Percentiles rank a stretch among this genome's conserved stretches.
Conservation (phyloP, 2,888 invertebrate genomes). For the Cryptocheilus praepositus region DNA sequence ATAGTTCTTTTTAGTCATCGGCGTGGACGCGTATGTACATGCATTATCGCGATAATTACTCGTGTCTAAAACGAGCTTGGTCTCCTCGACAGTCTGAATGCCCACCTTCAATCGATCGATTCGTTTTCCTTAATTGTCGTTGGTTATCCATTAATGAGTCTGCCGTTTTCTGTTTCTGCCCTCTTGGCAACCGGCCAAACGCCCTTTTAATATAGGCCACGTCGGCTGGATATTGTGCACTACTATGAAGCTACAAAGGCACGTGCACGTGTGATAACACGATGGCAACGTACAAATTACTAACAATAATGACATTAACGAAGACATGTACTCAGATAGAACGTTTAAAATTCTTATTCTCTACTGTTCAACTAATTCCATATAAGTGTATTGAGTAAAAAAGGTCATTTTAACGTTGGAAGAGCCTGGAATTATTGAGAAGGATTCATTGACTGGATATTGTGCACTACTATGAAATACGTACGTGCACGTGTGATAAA, state of each 20-base stretch:
- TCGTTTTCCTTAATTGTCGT: slow-evolving; percentile 61
- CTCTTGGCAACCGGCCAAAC: slow-evolving; percentile 61
- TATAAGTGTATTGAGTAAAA: no score
- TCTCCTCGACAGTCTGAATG: slow-evolving; percentile 38
- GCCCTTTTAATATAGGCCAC: slow-evolving; percentile 63
- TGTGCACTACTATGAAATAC: slow-evolving; percentile 7
- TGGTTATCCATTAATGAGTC: slow-evolving; percentile 56
- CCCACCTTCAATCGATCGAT: slow-evolving; percentile 51
- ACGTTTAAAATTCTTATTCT: no score
- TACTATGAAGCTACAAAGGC: neutral
- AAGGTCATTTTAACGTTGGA: no score
- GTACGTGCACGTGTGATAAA: neutral
- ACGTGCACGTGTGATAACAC: neutral
- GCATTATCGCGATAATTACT: no score
- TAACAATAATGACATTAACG: no score
- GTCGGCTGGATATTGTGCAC: slow-evolving; percentile 40
- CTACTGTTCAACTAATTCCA: no score
- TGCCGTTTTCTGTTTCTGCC: slow-evolving; percentile 48
- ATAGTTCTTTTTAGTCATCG: no score
- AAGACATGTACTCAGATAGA: no score
- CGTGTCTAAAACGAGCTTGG: neutral
- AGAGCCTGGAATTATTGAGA: no score
- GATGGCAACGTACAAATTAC: no score
- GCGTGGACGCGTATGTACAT: no score
- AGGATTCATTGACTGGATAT: slow-evolving; percentile 36